A percentile compares a stretch with the other conserved stretches of the same genome.
phyloP scores from a whole-genome alignment of 2,113 vertebrate species.

The Lynx canadensis region DNA sequence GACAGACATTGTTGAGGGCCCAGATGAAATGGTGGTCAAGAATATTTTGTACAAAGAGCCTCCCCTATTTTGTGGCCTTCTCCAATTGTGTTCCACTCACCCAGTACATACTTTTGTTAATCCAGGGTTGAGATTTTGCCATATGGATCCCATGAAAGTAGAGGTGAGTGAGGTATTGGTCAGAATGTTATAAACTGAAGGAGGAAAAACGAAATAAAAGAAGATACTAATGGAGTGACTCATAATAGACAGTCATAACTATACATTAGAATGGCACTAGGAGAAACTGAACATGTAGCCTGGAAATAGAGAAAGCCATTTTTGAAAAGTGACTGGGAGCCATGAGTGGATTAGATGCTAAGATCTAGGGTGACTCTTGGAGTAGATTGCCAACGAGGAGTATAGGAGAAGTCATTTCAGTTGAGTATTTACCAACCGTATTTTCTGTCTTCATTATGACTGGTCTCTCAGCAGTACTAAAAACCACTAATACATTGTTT shows the following conservation, averaged over 20 bases:
- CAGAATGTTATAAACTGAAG: background rate
- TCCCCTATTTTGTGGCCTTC: background rate
- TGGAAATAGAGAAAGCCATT: background rate
- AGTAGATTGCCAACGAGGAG: background rate
- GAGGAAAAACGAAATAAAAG: background rate
- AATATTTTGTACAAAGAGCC: background rate
- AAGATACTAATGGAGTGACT: background rate
- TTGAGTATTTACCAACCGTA: background rate
- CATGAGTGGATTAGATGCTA: background rate
- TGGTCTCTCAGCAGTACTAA: background rate
- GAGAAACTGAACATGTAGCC: background rate
- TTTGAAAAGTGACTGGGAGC: background rate
- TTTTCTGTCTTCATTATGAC: background rate
- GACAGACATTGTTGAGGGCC: background rate
- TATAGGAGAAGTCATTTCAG: background rate
- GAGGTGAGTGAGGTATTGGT: background rate
- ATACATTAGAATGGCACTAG: background rate
- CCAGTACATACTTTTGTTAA: background rate
- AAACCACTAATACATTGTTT: background rate
- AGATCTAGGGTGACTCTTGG: background rate
- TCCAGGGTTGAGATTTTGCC: background rate
- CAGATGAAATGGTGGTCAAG: background rate
- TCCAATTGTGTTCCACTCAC: background rate
- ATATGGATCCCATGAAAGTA: background rate
- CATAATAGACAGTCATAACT: background rate